These are phyloP conservation scores for Ashinkailepas kermadecensis DNA, from an alignment of 2,888 invertebrate species.

Conservation along the genomic window DNA sequence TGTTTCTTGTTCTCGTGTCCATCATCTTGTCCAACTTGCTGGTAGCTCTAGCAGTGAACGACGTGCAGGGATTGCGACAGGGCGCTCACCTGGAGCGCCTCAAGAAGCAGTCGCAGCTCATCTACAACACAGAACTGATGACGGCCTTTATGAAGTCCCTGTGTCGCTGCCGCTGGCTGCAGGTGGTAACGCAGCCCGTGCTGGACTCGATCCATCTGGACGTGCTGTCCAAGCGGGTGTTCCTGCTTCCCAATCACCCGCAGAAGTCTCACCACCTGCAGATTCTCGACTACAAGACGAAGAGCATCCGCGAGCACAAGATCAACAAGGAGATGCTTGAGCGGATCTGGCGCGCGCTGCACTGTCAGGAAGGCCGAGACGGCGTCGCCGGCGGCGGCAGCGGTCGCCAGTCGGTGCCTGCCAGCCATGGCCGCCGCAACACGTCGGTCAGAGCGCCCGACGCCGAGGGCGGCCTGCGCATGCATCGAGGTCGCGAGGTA, in stretches of 20 bases:
- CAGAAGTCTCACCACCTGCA: slow-evolving; percentile 25
- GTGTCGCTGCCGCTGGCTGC: neutral
- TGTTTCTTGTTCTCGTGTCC: slow-evolving; percentile 51
- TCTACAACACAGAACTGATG: slow-evolving; percentile 31
- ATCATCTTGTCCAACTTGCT: slow-evolving; percentile 55
- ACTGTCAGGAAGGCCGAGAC: neutral
- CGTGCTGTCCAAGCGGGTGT: slow-evolving; percentile 25
- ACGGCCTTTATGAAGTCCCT: neutral
- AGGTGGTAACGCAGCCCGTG: neutral
- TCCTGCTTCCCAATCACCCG: slow-evolving; percentile 29
- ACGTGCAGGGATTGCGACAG: slow-evolving; percentile 52
- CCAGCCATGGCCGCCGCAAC: neutral
- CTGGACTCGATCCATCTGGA: slow-evolving; percentile 12
- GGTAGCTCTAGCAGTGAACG: slow-evolving; percentile 55
- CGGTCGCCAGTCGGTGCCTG: neutral
- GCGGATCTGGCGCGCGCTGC: slow-evolving; percentile 1
- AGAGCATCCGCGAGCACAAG: slow-evolving; percentile 16
- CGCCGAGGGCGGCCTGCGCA: neutral
- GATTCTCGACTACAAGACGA: slow-evolving; percentile 21
- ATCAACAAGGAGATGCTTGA: slow-evolving; percentile 19
- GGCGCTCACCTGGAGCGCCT: slow-evolving; percentile 51
- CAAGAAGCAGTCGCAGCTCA: slow-evolving; percentile 48
- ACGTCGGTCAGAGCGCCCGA: neutral
- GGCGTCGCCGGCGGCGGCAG: neutral
- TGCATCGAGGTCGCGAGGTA: slow-evolving; percentile 18